Evolutionary conservation across 2,113 vertebrate species (phyloP), one percentile per base, ranked within the genome.

Genomic region (Rhombomys opimus): DNA sequence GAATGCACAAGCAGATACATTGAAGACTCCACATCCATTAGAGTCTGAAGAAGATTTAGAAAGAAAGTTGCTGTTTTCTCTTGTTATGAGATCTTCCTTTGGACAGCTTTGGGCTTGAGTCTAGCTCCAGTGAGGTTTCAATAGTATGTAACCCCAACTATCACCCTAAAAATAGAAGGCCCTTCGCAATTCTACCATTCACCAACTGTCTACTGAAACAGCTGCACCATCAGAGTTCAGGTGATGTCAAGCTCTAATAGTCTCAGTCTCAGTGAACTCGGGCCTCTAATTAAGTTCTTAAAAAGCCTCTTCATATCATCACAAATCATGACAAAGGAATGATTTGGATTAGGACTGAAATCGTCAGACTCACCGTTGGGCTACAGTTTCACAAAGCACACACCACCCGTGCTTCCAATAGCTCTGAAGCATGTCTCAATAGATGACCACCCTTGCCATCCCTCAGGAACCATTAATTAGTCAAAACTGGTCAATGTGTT

Each of bases 261-360:
- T 46, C 68, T 70, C 72, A 84, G 68, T 72, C 86, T 85, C 87
- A 67, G 14, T 90, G 68, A 95, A 94, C 75, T 89, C 84, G 10
- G 50, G 80, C 72, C 94, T 92, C 89, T 94, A 59, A 89, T 94
- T 96, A 96, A 97, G 90, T 89, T 97, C 81, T 92, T 82, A 96
- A 80, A 76, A 98, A 93, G 92, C 81, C 65, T 97, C 88, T 90
- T 96, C 94, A 46, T 5, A 46, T 46, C 46, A 46, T 46, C 46
- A 46, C 46, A 46, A 46, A 46, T 46, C 46, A 93, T 95, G 65
- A 86, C 95, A 89, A 95, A 96, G 89, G 68, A 35, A 17, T 94
- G 90, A 96, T 90, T 91, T 81, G 70, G 50, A 35, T 94, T 63
- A 95, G 30, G 78, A 68, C 82, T 87, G 68, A 46, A 96, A 22